Base-by-base conservation (phyloP, 2,113 vertebrate genomes). In the Serranochromis macrocephalus region DNA sequence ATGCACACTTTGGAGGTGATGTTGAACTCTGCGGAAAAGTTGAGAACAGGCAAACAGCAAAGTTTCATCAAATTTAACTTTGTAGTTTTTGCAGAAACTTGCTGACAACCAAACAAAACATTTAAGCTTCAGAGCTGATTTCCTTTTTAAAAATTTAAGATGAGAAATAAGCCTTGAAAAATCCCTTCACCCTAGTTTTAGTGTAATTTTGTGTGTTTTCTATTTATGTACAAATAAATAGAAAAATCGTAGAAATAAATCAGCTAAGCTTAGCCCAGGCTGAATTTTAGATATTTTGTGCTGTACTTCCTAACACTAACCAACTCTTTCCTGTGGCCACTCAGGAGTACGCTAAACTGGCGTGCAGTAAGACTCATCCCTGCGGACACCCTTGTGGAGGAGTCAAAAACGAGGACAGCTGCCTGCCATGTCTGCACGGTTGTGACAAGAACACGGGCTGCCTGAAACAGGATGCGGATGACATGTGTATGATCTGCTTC, bases 401-500 rank as follows among this genome's bases (percentile, higher is more conserved):
- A 3, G 98, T 99, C 14, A 99, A 98, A 94, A 98, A 98, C 0
- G 99, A 99, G 86, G 98, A 99, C 79, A 94, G 95, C 14, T 99
- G 99, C 81, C 94, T 99, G 84, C 99, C 99, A 0, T 99, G 99
- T 94, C 94, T 99, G 81, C 98, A 99, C 0, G 98, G 98, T 88
- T 99, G 99, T 16, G 98, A 99, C 86, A 99, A 99, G 94, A 98
- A 86, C 12, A 95, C 97, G 1, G 93, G 97, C 40, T 96, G 96
- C 16, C 96, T 99, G 58, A 99, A 99, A 82, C 99, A 99, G 89
- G 99, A 99, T 7, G 99, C 99, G 1, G 99, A 99, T 73, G 99
- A 99, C 94, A 99, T 99, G 99, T 99, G 99, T 92, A 99, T 99
- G 99, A 98, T 99, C 91, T 99, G 99, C 92, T 99, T 99, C 95